Conservation (phyloP, 2,888 invertebrate genomes). For the Arenicola marina region DNA sequence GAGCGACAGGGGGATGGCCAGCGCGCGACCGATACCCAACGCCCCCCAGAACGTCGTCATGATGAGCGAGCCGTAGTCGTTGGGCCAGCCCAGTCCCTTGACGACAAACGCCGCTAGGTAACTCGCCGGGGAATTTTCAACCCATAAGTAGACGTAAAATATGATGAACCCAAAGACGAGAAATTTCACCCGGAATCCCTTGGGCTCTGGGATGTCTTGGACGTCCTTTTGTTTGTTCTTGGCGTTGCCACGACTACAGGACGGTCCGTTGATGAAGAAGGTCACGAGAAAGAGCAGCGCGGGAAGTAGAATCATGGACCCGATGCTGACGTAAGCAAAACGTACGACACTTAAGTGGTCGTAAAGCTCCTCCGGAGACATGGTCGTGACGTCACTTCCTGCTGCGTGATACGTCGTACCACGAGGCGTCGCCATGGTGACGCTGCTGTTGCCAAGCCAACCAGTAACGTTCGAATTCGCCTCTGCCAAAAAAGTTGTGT, state of each 20-base stretch:
- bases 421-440: too few species aligned
- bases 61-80: not conserved
- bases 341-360: not conserved
- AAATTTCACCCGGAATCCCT: not conserved
- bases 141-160: not conserved
- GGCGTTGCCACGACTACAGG: not conserved
- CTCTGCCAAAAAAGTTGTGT: too few species aligned
- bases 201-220: not conserved
- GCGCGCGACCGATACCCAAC: not conserved
- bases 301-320: not conserved
- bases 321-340: not conserved
- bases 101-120: not conserved
- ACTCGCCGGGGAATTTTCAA: not conserved
- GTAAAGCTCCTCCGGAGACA: not conserved
- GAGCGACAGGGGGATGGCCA: not conserved
- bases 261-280: not conserved
- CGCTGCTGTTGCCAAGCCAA: not conserved
- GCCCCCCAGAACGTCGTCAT: not conserved
- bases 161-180: not conserved
- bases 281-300: not conserved
- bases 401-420: not conserved
- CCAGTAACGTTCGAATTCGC: not conserved
- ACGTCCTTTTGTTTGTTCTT: not conserved
- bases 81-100: not conserved
- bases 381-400: not conserved